Evolutionary conservation across 2,113 vertebrate genomes (phyloP).

Genomic region (Myrmecobius fasciatus): DNA sequence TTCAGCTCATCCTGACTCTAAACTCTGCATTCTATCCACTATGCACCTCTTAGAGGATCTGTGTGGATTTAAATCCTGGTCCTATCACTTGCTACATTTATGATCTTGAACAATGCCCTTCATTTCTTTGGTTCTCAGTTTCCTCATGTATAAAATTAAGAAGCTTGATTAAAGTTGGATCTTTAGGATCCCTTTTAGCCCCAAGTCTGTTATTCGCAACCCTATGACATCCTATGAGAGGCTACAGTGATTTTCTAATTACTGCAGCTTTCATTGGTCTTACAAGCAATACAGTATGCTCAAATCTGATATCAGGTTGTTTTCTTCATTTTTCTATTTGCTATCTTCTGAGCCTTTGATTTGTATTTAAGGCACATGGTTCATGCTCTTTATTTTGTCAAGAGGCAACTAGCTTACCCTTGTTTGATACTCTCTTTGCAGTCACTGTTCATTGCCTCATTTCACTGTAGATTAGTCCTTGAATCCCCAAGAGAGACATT

Average conservation of each 20-base stretch:
- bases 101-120: background rate
- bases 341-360: background rate
- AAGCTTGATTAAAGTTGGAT: background rate
- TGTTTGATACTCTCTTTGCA: constrained; percentile 16
- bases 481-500: background rate
- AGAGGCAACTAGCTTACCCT: background rate
- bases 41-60: background rate
- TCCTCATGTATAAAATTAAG: background rate
- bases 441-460: constrained; percentile 9
- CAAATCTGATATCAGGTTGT: background rate
- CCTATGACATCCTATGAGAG: background rate
- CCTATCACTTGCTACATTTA: background rate
- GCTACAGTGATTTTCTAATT: background rate
- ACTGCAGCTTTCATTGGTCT: constrained; percentile 4
- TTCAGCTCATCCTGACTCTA: background rate
- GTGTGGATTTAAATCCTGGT: background rate
- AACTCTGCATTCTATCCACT: background rate
- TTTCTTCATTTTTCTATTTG: constrained; percentile 19
- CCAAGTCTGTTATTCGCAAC: background rate
- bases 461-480: constrained; percentile 10
- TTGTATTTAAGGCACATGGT: constrained; percentile 41
- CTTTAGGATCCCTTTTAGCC: background rate
- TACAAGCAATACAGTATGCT: constrained; percentile 18
- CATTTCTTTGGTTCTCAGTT: background rate
- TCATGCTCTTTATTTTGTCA: constrained; percentile 17